Conservation (phyloP, 2,888 invertebrate genomes). For the Dasysyrphus albostriatus region DNA sequence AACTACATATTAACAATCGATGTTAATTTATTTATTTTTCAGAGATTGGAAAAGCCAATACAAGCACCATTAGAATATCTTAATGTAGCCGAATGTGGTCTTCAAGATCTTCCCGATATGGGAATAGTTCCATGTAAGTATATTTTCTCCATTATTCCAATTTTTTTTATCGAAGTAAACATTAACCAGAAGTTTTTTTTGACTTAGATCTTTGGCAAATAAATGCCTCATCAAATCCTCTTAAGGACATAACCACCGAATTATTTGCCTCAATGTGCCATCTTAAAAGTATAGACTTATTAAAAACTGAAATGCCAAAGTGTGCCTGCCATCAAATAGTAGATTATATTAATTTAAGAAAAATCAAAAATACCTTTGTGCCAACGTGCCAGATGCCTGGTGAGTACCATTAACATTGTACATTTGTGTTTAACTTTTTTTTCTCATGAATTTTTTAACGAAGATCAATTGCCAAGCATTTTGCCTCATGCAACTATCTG, state of each 20-base stretch:
- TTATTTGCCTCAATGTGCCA: constrained; percentile 87
- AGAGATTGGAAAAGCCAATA: constrained; percentile 84
- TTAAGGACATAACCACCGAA: constrained; percentile 83
- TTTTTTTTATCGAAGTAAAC: neutral
- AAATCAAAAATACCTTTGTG: constrained; percentile 80
- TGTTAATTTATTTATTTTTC: constrained; percentile 6
- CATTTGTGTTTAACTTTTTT: too few species aligned
- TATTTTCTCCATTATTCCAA: neutral
- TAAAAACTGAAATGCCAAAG: constrained; percentile 79
- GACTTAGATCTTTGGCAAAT: constrained; percentile 85
- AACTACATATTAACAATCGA: too few species aligned
- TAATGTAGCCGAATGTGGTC: constrained; percentile 86
- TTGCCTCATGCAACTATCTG: too few species aligned
- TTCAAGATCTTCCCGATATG: constrained; percentile 86
- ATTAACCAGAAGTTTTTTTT: constrained; percentile 1
- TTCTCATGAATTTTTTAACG: too few species aligned
- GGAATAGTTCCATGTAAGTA: constrained; percentile 85
- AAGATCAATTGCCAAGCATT: too few species aligned
- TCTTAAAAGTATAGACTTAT: constrained; percentile 86
- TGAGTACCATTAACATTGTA: constrained; percentile 75
- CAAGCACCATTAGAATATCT: constrained; percentile 86
- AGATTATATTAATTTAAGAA: constrained; percentile 79
- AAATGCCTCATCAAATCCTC: constrained; percentile 87
- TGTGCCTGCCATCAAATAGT: constrained; percentile 81
- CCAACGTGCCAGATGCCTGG: constrained; percentile 80